These are phyloP conservation scores for Phortica okadai DNA, from an alignment of 2,888 invertebrate species.

Conservation along the genomic window DNA sequence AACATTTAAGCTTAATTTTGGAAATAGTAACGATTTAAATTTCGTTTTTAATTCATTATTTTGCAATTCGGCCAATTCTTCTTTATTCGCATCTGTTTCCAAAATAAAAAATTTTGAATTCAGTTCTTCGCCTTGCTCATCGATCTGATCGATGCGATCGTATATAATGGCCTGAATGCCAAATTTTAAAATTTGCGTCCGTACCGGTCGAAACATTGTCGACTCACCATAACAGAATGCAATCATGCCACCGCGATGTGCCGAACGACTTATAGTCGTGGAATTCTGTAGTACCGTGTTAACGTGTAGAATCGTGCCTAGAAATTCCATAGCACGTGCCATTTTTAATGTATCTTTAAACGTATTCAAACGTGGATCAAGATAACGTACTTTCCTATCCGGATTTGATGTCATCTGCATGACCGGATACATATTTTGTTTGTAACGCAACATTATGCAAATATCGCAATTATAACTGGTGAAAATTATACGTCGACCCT, in stretches of 20 bases:
- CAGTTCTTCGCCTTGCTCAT: neutral
- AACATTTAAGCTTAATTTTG: neutral
- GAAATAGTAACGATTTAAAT: neutral
- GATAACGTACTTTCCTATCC: constrained; percentile 77
- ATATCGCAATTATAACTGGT: constrained; percentile 96
- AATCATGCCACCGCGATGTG: constrained; percentile 87
- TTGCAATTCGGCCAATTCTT: constrained; percentile 6
- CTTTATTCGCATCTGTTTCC: neutral
- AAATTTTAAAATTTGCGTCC: constrained; percentile 87
- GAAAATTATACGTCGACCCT: constrained; percentile 88
- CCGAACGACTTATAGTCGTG: constrained; percentile 82
- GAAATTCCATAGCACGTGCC: constrained; percentile 85
- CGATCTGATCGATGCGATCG: constrained; percentile 84
- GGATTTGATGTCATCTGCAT: constrained; percentile 79
- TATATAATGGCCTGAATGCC: constrained; percentile 96
- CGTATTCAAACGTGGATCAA: constrained; percentile 86
- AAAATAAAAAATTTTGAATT: neutral
- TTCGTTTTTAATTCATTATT: neutral
- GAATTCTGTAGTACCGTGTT: constrained; percentile 81
- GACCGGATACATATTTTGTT: constrained; percentile 96
- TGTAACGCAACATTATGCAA: constrained; percentile 91
- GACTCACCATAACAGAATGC: constrained; percentile 97
- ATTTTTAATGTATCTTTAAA: constrained; percentile 88
- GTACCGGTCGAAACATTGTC: constrained; percentile 88
- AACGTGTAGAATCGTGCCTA: constrained; percentile 92